phyloP scores from a whole-genome alignment of 2,113 vertebrate genomes.

The Panurus biarmicus region DNA sequence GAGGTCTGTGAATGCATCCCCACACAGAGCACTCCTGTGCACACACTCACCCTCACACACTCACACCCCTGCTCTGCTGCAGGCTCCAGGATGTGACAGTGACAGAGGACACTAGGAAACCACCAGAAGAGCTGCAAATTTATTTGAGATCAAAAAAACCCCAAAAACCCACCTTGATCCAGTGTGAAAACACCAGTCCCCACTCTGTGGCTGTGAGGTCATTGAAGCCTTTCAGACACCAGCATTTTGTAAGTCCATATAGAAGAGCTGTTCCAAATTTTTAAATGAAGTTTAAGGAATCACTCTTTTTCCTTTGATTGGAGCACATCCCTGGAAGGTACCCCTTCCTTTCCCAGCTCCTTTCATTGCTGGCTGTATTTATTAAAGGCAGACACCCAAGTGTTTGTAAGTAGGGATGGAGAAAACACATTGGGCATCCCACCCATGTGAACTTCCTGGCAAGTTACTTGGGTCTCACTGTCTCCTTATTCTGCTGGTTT shows the following conservation, averaged over 20 bases:
- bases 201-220: neutral
- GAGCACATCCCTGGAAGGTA: neutral
- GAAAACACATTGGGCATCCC: neutral
- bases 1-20: neutral
- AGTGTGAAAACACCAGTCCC: neutral
- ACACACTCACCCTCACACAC: neutral
- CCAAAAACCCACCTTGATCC: fast-evolving
- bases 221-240: neutral
- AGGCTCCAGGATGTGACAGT: neutral
- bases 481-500: neutral
- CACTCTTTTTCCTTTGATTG: neutral
- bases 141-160: neutral
- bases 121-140: neutral
- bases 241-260: neutral
- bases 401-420: neutral
- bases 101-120: neutral
- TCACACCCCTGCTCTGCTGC: fast-evolving
- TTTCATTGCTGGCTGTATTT: neutral
- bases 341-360: neutral
- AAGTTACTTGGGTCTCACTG: neutral
- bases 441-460: neutral
- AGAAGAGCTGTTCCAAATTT: neutral
- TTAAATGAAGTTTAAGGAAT: neutral
- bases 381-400: neutral
- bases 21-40: too few species aligned